Percentiles rank a stretch among this genome's conserved stretches.
phyloP scores from a whole-genome alignment of 2,888 invertebrate species.

The Exocentrus adspersus region DNA sequence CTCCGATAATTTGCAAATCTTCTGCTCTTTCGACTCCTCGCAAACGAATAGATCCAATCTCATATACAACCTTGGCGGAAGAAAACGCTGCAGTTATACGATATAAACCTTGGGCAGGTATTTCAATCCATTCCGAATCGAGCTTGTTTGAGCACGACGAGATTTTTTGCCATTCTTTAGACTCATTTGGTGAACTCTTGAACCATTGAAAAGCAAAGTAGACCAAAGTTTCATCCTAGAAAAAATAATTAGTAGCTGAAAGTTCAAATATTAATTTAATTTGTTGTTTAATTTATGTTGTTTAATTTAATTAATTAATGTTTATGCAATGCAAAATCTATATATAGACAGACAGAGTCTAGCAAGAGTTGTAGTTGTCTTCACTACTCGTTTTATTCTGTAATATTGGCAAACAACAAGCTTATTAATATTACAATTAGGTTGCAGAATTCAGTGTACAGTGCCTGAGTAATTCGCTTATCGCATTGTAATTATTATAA shows the following conservation, averaged over 20 bases:
- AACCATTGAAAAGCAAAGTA: neutral
- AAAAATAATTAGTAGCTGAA: too few relatives aligned
- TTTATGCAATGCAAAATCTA: too few relatives aligned
- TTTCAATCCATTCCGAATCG: conserved; percentile 1
- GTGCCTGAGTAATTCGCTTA: too few relatives aligned
- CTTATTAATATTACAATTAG: too few relatives aligned
- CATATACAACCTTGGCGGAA: conserved; percentile 9
- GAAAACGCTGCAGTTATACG: conserved; percentile 6
- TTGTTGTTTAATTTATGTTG: too few relatives aligned
- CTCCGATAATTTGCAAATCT: neutral
- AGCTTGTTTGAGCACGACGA: neutral
- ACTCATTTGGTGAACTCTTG: neutral
- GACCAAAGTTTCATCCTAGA: neutral
- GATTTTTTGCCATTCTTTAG: neutral
- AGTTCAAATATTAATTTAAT: too few relatives aligned
- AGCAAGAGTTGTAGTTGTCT: too few relatives aligned
- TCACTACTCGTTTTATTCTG: too few relatives aligned
- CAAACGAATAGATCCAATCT: conserved; percentile 3
- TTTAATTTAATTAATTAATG: too few relatives aligned
- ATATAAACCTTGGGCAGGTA: conserved; percentile 11
- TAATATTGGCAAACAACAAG: too few relatives aligned
- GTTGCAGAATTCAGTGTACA: too few relatives aligned
- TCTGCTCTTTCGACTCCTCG: neutral
- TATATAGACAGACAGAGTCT: too few relatives aligned
- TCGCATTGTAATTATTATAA: neutral